Conservation (phyloP, 2,888 invertebrate species). For the Drosophila histrio region DNA sequence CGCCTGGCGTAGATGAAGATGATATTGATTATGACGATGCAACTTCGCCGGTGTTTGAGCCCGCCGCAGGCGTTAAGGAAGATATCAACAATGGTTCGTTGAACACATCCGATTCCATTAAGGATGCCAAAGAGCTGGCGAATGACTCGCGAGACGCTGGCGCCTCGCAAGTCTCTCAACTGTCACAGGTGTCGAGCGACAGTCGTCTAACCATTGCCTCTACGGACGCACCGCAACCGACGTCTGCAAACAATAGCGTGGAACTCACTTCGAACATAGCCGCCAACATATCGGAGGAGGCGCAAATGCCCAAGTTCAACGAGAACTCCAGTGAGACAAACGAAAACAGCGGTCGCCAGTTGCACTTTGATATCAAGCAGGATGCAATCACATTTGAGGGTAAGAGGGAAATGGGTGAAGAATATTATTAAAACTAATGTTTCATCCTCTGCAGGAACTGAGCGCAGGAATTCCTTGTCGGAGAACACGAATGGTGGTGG, state of each 20-base stretch:
- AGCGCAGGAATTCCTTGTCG: constrained; percentile 64
- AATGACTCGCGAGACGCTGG: constrained; percentile 81
- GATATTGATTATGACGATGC: constrained; percentile 85
- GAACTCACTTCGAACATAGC: constrained; percentile 79
- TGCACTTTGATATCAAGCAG: constrained; percentile 83
- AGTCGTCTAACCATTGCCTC: constrained; percentile 82
- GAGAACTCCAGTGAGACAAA: constrained; percentile 79
- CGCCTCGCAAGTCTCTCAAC: constrained; percentile 86
- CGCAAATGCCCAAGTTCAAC: constrained; percentile 84
- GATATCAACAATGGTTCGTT: constrained; percentile 63
- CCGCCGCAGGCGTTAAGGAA: constrained; percentile 84
- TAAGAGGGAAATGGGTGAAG: neutral
- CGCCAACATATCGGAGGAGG: constrained; percentile 83
- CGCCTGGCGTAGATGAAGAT: constrained; percentile 84
- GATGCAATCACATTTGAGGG: constrained; percentile 84
- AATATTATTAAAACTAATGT: neutral
- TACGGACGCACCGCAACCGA: constrained; percentile 85
- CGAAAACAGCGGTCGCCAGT: constrained; percentile 39
- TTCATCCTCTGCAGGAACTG: constrained; percentile 64
- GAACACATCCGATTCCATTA: constrained; percentile 58
- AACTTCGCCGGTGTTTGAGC: constrained; percentile 66
- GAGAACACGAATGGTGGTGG: constrained; percentile 34
- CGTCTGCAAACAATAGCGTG: constrained; percentile 65
- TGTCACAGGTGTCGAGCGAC: constrained; percentile 87
- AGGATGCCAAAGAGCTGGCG: constrained; percentile 53